Base-by-base conservation (phyloP, 23 tunicate species). In the Halocynthia aurantium region DNA sequence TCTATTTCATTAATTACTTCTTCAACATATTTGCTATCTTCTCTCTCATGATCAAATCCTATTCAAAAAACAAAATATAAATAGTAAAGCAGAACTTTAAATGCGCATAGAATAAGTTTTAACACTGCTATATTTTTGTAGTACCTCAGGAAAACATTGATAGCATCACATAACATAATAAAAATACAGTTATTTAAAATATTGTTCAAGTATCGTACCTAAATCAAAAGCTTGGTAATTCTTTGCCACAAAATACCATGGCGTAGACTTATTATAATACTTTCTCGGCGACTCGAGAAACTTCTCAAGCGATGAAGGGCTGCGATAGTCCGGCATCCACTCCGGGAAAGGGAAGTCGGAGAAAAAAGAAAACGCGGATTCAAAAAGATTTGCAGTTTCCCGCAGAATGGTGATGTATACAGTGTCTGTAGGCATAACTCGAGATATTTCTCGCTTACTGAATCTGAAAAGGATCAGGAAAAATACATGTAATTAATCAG, bases 241-340 rank as follows among this genome's bases (percentile, higher is more conserved):
- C 86, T 83, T 90, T 21, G 96, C 99, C 57, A 88, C 69, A 62
- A 89, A 96, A 68, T 85, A 75, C 99, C 99, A 96, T 0, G 99
- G 99, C 0, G 99, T 96, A 49, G 91, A 78, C 7, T 20, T 71
- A 78, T 89, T 86, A 77, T 89, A 96, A 75, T 77, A 89, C 17
- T 19, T 12, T 8, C 68, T 20, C 0, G 96, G 88, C 51, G 72
- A 17, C 0, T 77, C 69, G 15, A 96, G 20, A 74, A 96, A 96
- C 6, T 82, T 8, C 5, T 64, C 52, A 22, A 96, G 76, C 52
- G 60, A 69, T 50, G 57, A 77, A 0, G 86, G 84, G 10, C 49
- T 58, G 58, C 85, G 53, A 19, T 64, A 54, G 51, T 89, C 66
- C 8, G 70, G 69, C 55, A 96, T 78, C 99, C 99, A 96, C 61